Percentiles rank a stretch among this genome's conserved stretches.
These are phyloP conservation scores for Cyphomyrus plagiostoma DNA, from an alignment of 2,113 vertebrate species.

Conservation along the genomic window DNA sequence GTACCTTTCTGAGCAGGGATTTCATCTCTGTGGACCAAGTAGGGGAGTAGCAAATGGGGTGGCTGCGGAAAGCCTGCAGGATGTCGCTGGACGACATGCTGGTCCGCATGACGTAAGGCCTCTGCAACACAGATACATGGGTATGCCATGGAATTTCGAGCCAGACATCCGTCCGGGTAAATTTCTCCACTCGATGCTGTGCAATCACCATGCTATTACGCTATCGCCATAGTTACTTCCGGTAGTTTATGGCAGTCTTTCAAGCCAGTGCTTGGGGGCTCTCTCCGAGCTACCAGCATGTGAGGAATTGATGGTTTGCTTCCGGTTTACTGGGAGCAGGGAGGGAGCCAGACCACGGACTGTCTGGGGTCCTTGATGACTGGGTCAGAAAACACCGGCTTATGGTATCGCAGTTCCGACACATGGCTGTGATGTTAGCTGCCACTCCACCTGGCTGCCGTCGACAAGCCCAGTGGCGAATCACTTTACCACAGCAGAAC, in stretches of 20 bases:
- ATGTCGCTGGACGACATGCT: conserved; percentile 73
- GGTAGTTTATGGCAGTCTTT: not conserved
- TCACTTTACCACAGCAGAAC: not conserved
- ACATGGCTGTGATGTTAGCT: not conserved
- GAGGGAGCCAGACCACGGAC: not conserved
- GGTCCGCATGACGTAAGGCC: conserved; percentile 86
- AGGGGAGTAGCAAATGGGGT: conserved; percentile 72
- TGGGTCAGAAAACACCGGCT: not conserved
- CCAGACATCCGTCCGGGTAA: not conserved
- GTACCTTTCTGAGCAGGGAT: conserved; percentile 79
- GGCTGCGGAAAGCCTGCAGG: conserved; percentile 71
- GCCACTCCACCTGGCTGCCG: not conserved
- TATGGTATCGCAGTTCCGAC: not conserved
- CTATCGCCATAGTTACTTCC: not conserved
- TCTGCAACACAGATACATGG: conserved; percentile 54
- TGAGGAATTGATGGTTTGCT: not conserved
- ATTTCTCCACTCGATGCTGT: not conserved
- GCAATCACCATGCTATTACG: not conserved
- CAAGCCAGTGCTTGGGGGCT: not conserved
- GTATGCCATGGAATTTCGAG: not conserved
- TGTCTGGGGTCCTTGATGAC: not conserved
- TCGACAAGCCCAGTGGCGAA: not conserved
- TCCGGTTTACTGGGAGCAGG: not conserved
- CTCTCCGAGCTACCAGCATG: not conserved
- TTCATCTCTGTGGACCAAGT: conserved; percentile 82